phyloP scores from a whole-genome alignment of 2,888 invertebrate species.

The Dromius quadrimaculatus region DNA sequence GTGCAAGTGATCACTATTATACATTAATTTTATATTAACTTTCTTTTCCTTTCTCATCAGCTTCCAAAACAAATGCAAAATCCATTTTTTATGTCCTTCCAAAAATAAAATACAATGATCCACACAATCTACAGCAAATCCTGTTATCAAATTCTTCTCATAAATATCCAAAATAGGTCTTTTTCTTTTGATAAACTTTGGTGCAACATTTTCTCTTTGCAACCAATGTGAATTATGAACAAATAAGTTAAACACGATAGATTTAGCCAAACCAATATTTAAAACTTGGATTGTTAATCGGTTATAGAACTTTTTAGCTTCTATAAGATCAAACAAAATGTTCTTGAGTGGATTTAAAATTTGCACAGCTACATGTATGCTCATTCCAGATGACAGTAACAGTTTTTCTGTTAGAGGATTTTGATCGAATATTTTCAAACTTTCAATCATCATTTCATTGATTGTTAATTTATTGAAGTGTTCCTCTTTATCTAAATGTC shows the following conservation, averaged over 20 bases:
- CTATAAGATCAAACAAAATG: constrained; percentile 31
- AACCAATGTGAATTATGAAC: constrained; percentile 55
- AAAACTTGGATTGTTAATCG: constrained; percentile 54
- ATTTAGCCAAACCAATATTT: constrained; percentile 48
- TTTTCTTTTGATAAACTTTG: constrained; percentile 51
- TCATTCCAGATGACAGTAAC: constrained; percentile 54
- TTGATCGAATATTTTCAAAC: neutral
- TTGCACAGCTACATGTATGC: constrained; percentile 56
- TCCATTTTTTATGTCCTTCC: constrained; percentile 53
- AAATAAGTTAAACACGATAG: constrained; percentile 54
- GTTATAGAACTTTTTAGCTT: constrained; percentile 39
- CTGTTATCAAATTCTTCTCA: constrained; percentile 53
- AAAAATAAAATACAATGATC: constrained; percentile 54
- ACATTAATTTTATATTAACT: constrained; percentile 58
- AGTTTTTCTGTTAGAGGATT: constrained; percentile 55
- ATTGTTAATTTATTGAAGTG: constrained; percentile 22
- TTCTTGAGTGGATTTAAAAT: constrained; percentile 52
- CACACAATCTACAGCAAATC: constrained; percentile 56
- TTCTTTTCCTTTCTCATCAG: constrained; percentile 6
- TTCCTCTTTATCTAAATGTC: neutral
- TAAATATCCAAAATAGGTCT: neutral
- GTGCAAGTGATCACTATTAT: constrained; percentile 61
- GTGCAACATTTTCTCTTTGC: constrained; percentile 51
- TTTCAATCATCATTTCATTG: constrained; percentile 11
- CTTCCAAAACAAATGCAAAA: constrained; percentile 14